Evolutionary conservation across 1,140 invertebrate species (phyloP), one percentile per base, ranked within the genome.

Genomic region (Brachionus plicatilis): DNA sequence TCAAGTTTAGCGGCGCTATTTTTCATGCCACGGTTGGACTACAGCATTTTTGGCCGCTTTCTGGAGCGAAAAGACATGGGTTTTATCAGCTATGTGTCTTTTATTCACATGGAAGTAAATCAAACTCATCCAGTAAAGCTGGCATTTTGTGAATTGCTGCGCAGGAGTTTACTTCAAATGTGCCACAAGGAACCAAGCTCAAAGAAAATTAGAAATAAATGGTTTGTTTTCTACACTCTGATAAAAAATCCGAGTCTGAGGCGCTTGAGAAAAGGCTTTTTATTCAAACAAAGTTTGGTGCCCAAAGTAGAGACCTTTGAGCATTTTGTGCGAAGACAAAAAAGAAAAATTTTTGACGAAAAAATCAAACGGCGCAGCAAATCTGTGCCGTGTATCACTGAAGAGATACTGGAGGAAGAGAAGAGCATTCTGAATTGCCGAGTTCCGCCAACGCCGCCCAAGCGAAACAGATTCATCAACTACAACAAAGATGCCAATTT

Each of bases 21-120:
- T 24, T 76, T 84, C 14, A 43, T 84, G 29, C 70, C 83, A 7
- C 33, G 83, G 12, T 37, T 84, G 17, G 83, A 84, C 43, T 84
- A 84, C 29, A 75, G 83, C 43, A 84, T 84, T 20, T 84, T 76
- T 66, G 83, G 83, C 14, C 83, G 83, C n/a, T 56, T 50, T 17
- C 65, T 84, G 27, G 83, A 84, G 60, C 33, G 43, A 8, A 37
- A 60, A 66, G 83, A 84, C 66, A 53, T 45, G 29, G 83, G 83
- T 9, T 84, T 76, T 33, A 76, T 76, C 17, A 70, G 60, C 24
- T 84, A 84, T 29, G 83, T 84, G 2, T 60, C 68, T 27, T 84
- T 72, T 45, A 72, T 84, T 7, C 83, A 84, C 47, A 37, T 84
- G 20, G 83, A 84, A 84, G 66, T 50, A 20, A 72, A 29, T 75